These are phyloP conservation scores for Frieseomelitta varia DNA, from an alignment of 1,140 invertebrate species.

Conservation along the genomic window DNA sequence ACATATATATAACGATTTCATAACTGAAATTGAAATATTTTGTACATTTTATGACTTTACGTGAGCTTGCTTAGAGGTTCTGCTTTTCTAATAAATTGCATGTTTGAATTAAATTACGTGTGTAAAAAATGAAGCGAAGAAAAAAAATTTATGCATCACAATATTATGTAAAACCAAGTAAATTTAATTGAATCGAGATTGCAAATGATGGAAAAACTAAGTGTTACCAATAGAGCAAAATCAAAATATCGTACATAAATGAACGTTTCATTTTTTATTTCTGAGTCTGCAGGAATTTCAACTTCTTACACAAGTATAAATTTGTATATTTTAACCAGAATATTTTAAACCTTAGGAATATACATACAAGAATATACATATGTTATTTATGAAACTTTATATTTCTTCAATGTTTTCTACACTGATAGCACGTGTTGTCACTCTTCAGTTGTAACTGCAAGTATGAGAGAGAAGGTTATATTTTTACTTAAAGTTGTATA, in stretches of 20 bases:
- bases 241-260: not conserved
- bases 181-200: constrained; percentile 49
- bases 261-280: not conserved
- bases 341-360: not conserved
- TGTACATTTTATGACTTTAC: not conserved
- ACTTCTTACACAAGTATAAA: not conserved
- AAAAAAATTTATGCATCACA: not conserved
- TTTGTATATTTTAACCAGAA: not conserved
- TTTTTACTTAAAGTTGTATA: not conserved
- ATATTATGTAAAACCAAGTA: not conserved
- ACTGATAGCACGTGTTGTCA: not conserved
- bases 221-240: constrained; percentile 12
- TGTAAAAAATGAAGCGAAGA: not conserved
- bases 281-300: not conserved
- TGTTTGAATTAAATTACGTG: not conserved
- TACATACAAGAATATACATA: too few species aligned
- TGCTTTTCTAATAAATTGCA: not conserved
- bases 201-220: not conserved
- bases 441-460: constrained; percentile 15
- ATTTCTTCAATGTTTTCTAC: not conserved
- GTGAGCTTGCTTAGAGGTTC: too few species aligned
- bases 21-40: not conserved
- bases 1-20: not conserved
- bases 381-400: not conserved
- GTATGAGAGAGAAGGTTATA: fast-evolving